Conservation (phyloP, 2,113 vertebrate genomes). For the Aplodontia rufa region DNA sequence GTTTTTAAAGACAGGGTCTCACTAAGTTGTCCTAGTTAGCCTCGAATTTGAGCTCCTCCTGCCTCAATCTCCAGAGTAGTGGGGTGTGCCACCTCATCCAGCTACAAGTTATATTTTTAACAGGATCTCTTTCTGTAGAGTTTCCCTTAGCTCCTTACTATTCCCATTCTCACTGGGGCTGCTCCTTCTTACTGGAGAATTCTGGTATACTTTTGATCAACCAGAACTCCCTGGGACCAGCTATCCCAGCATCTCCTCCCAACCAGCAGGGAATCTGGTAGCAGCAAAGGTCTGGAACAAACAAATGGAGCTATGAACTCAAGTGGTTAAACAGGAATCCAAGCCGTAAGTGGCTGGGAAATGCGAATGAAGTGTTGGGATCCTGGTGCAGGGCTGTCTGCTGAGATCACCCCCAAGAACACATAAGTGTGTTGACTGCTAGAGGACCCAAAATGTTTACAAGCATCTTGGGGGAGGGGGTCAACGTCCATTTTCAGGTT, state of each 20-base stretch:
- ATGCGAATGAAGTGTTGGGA: neutral
- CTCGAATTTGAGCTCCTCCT: neutral
- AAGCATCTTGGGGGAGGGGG: neutral
- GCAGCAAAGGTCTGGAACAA: neutral
- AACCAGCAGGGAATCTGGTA: neutral
- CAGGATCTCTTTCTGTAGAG: slow-evolving; percentile 57
- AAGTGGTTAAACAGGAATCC: neutral
- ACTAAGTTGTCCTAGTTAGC: neutral
- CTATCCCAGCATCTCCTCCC: neutral
- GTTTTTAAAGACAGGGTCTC: neutral
- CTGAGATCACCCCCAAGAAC: neutral
- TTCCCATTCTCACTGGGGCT: neutral
- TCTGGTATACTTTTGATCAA: neutral
- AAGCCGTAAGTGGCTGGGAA: neutral
- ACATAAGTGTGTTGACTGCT: neutral
- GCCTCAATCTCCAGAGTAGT: no score
- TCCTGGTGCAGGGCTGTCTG: neutral
- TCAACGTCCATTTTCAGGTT: neutral
- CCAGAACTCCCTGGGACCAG: neutral
- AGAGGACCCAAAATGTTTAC: neutral
- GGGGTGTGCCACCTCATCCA: no score
- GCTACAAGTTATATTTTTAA: slow-evolving; percentile 22
- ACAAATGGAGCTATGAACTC: neutral
- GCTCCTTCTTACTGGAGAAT: neutral
- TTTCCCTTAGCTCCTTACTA: neutral